phyloP scores from a whole-genome alignment of 2,797 vertebrate genomes.

The Siniperca scherzeri region DNA sequence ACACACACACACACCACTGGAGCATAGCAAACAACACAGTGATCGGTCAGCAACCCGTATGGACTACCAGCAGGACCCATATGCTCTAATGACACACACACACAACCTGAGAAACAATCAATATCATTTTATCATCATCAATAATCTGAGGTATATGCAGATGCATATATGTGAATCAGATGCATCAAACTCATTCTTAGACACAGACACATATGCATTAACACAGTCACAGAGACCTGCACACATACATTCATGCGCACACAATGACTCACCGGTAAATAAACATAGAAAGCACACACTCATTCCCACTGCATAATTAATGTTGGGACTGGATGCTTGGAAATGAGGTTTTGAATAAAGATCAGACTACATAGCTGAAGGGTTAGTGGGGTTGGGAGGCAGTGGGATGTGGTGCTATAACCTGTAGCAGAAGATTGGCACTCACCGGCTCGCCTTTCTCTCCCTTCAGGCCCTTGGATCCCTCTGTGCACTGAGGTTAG shows the following conservation, averaged over 20 bases:
- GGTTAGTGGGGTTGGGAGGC: slow-evolving; percentile 32
- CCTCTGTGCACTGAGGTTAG: slow-evolving; percentile 76
- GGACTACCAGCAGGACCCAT: slow-evolving; percentile 44
- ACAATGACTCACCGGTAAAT: slow-evolving; percentile 19
- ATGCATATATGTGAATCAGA: slow-evolving; percentile 8
- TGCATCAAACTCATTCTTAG: neutral
- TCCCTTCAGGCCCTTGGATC: slow-evolving; percentile 81
- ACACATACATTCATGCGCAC: neutral
- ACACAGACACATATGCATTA: neutral
- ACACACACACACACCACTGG: slow-evolving; percentile 52
- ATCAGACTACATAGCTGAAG: slow-evolving; percentile 51
- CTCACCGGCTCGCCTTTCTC: slow-evolving; percentile 84
- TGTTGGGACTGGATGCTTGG: slow-evolving; percentile 21
- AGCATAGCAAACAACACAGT: slow-evolving; percentile 55
- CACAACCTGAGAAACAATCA: neutral
- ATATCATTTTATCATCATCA: neutral
- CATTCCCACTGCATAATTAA: slow-evolving; percentile 42
- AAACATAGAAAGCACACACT: slow-evolving; percentile 52
- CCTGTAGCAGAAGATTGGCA: slow-evolving; percentile 62
- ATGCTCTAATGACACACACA: slow-evolving; percentile 25
- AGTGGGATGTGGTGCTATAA: slow-evolving; percentile 43
- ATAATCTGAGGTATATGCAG: neutral
- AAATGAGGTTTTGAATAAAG: slow-evolving; percentile 56
- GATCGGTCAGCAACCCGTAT: slow-evolving; percentile 45
- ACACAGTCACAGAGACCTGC: neutral